Base-by-base conservation (phyloP, 30 jellyfish, hydroid and myxozoan genomes). In the Turritopsis rubra region DNA sequence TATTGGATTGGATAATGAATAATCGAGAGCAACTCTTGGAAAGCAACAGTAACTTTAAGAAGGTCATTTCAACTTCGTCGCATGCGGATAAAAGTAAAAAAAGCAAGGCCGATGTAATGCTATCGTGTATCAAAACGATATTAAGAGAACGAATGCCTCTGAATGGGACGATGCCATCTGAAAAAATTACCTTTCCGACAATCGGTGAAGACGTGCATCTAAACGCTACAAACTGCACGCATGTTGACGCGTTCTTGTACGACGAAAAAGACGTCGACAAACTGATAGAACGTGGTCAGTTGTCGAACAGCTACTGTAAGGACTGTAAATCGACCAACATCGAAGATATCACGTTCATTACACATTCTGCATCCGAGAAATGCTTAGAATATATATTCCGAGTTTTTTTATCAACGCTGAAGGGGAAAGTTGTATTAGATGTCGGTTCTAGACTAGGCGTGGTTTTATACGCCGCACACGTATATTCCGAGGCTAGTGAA, bases 371-470 rank as follows among this genome's bases (percentile, higher is more conserved):
- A 86, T 86, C 95, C 13, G 28, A 24, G 79, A 25, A 68, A 16
- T 86, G 85, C 8, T 70, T 86, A 84, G 74, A 27, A 26, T 86
- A 66, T 30, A 29, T 86, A n/a, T 80, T 86, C 53, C 66, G 27
- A 28, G 66, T 20, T 31, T 87, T 79, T n/a, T 25, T 84, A 20
- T 86, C 91, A 1, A 29, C 70, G 28, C 53, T 54, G 23, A 54
- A 84, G 73, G 79, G 71, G 13, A 86, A 81, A 79, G 52, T 75
- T 28, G 41, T 86, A 9, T 24, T 86, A 9, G 95, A 86, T 66
- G 89, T 86, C 20, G 95, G 95, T 7, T 86, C 95, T 71, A 81
- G 95, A 52, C 52, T 86, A 21, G 95, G 95, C 4, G 84, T 86
- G 29, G 95, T 86, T 29, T 71, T 86, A 28, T 86, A 80, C 75